These are phyloP conservation scores for Cephalotes varians DNA, from an alignment of 2,888 invertebrate genomes.

Conservation along the genomic window DNA sequence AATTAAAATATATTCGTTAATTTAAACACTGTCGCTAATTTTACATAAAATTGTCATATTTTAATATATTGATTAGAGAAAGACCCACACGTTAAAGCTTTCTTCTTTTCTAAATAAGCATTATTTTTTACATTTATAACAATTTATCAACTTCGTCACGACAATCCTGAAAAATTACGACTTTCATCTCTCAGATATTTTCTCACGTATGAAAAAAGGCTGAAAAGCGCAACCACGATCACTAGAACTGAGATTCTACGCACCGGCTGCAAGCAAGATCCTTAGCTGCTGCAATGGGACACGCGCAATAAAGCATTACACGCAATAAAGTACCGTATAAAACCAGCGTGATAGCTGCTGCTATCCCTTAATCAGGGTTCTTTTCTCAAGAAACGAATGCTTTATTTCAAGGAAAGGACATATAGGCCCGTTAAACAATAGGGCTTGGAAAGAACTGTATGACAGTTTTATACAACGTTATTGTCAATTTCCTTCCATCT, in stretches of 20 bases:
- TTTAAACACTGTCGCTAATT: not conserved
- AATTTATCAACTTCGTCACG: not conserved
- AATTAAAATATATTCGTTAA: not conserved
- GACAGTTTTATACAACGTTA: not conserved
- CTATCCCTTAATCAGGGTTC: constrained; percentile 5
- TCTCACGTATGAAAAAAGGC: not conserved
- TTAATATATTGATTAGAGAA: not conserved
- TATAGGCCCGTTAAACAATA: not conserved
- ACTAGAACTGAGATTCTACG: not conserved
- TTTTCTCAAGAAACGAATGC: constrained; percentile 1
- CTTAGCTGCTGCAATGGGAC: not conserved
- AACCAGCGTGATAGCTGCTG: not conserved
- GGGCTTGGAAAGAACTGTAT: not conserved
- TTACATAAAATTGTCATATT: not conserved
- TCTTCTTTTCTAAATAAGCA: not conserved
- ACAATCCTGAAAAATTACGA: constrained; percentile 12
- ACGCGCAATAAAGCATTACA: constrained; percentile 26
- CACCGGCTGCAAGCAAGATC: not conserved
- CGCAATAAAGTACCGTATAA: constrained; percentile 18
- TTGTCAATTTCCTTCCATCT: not conserved
- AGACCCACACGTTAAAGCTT: not conserved
- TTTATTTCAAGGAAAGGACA: not conserved
- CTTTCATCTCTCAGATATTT: not conserved
- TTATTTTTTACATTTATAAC: not conserved
- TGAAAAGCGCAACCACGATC: not conserved